Conservation (phyloP, 2,797 vertebrate species). For the Lagocephalus sceleratus region DNA sequence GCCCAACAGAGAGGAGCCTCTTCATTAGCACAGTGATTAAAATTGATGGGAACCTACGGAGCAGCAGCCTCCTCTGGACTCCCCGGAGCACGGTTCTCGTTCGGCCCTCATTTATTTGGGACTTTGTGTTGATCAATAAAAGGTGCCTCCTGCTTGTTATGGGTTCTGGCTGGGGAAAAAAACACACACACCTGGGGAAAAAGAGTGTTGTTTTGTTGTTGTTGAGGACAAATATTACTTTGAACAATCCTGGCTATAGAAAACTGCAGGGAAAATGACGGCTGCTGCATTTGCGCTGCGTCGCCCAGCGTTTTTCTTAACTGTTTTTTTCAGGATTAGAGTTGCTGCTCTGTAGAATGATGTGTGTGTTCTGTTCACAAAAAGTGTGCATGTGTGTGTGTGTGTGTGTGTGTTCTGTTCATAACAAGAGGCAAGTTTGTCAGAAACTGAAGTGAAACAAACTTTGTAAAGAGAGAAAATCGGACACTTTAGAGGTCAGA, state of each 20-base stretch:
- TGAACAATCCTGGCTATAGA: conserved; percentile 62
- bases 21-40: conserved; percentile 85
- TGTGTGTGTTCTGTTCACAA: conserved; percentile 9
- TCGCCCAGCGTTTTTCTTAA: conserved; percentile 62
- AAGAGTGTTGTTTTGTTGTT: conserved; percentile 71
- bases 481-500: too few species aligned
- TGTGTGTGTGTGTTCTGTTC: conserved; percentile 12
- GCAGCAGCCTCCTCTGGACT: conserved; percentile 68
- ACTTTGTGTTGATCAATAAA: conserved; percentile 86
- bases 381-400: too few species aligned
- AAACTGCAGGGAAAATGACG: conserved; percentile 62
- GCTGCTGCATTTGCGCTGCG: conserved; percentile 48
- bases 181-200: conserved; percentile 45
- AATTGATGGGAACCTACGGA: conserved; percentile 82
- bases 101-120: conserved; percentile 83
- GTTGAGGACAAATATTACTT: conserved; percentile 69
- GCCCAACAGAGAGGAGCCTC: conserved; percentile 82
- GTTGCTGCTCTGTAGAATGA: conserved; percentile 46
- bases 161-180: conserved; percentile 67
- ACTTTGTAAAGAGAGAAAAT: too few species aligned
- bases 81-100: conserved; percentile 83
- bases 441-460: too few species aligned
- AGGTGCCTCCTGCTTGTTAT: conserved; percentile 80
- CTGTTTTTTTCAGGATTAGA: conserved; percentile 64
- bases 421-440: not conserved